Conservation (phyloP, 2,888 invertebrate species). For the Hololepta plana region DNA sequence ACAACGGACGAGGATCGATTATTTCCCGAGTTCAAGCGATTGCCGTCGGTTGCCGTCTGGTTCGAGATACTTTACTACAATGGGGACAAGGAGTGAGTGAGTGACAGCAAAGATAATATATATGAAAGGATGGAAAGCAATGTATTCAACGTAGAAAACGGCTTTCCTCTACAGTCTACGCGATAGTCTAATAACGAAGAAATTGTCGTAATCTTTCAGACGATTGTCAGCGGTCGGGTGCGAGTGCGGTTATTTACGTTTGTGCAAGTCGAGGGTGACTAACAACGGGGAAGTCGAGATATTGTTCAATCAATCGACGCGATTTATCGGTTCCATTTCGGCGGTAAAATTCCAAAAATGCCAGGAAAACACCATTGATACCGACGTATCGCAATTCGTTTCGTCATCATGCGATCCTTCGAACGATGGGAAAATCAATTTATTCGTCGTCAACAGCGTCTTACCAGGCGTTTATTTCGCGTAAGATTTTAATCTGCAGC, state of each 20-base stretch:
- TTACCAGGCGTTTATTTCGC: slow-evolving; percentile 38
- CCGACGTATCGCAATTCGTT: too few relatives aligned
- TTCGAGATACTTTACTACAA: slow-evolving; percentile 32
- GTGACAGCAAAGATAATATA: too few relatives aligned
- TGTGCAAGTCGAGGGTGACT: too few relatives aligned
- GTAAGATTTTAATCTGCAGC: slow-evolving; percentile 22
- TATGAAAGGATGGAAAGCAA: slow-evolving; percentile 1
- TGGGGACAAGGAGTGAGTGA: slow-evolving; percentile 28
- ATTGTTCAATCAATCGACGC: slow-evolving; percentile 29
- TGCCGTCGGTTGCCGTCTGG: slow-evolving; percentile 35
- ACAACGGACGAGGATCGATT: slow-evolving; percentile 31
- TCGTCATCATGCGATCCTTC: too few relatives aligned
- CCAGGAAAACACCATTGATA: too few relatives aligned
- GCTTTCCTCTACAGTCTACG: too few relatives aligned
- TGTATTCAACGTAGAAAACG: too few relatives aligned
- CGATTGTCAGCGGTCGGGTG: slow-evolving; percentile 39
- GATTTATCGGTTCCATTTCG: slow-evolving; percentile 36
- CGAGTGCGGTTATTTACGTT: slow-evolving; percentile 39
- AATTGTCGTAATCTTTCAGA: slow-evolving; percentile 18
- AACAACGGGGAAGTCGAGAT: too few relatives aligned
- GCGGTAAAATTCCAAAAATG: slow-evolving; percentile 31
- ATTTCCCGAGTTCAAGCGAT: slow-evolving; percentile 40
- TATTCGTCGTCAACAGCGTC: slow-evolving; percentile 36
- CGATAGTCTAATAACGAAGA: slow-evolving; percentile 4
- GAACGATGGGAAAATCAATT: slow-evolving; percentile 26